Base-by-base conservation (phyloP, 2,797 vertebrate species). In the Scleropages formosus region DNA sequence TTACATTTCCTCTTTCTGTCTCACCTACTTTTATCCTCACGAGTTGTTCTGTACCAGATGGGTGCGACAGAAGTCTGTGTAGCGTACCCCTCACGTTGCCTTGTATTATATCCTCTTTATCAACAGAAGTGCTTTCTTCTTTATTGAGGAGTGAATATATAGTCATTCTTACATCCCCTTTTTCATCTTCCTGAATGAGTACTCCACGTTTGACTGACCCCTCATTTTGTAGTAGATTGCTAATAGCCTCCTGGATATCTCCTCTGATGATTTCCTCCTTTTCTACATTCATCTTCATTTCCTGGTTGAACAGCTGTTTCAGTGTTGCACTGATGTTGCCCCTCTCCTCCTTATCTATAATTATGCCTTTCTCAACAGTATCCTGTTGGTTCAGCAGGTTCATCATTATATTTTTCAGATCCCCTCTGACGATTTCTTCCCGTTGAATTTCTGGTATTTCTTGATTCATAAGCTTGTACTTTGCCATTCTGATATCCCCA, bases 101-200 rank as follows among this genome's bases (percentile, higher is more conserved):
- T 74, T 87, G 86, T 61, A 95, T 78, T 18, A 97, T 84, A 74
- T 94, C 90, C 80, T 94, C 93, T 80, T 87, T 94, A 77, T 94
- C 85, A 68, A 86, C 68, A 77, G 66, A 79, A 53, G 83, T 76
- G 67, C 83, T 77, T 24, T 92, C 84, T 67, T 92, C 84, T 85
- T 95, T 89, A 82, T 97, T 93, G 79, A 98, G 91, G 79, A 98
- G 93, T 72, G 95, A 96, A 84, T 97, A 98, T 72, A 97, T 85
- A 46, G 95, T 97, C 96, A 98, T 95, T 75, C 87, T 93, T 73
- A 97, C 88, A 44, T 97, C 94, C 46, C 96, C 96, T 84, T 89
- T 95, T 88, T 98, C 96, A 63, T 94, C 95, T 78, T 97, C 95
- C 82, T 98, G 94, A 86, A 98, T 95, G 78, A 97, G 91, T 85